Conservation (phyloP, 1,140 invertebrate species). For the Drosophila nebulosa region DNA sequence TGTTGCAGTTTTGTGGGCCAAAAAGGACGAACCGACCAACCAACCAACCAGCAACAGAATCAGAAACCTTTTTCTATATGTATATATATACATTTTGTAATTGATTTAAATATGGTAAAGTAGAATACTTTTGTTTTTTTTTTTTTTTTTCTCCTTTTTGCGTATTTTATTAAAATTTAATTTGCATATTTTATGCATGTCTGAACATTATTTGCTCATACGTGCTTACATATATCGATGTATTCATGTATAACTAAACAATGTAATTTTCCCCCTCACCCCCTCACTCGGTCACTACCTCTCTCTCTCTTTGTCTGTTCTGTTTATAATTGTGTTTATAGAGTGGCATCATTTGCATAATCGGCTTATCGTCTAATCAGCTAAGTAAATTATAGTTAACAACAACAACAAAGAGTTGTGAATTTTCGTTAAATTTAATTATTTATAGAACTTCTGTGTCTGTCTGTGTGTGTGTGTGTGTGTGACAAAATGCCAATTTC, state of each 20-base stretch:
- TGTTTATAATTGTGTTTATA: slow-evolving; percentile 22
- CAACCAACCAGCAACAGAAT: no score
- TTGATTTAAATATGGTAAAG: slow-evolving; percentile 49
- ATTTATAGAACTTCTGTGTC: neutral
- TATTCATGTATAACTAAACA: slow-evolving; percentile 6
- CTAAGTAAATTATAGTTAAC: slow-evolving; percentile 45
- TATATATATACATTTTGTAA: no score
- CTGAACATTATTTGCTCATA: slow-evolving; percentile 3
- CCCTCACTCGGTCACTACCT: neutral
- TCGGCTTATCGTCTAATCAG: slow-evolving; percentile 63
- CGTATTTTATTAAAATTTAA: slow-evolving; percentile 60
- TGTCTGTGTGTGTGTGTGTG: neutral
- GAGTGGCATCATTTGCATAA: slow-evolving; percentile 55
- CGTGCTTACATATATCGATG: neutral
- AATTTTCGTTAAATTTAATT: slow-evolving; percentile 1
- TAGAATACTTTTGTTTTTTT: no score
- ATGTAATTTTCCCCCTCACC: slow-evolving; percentile 25
- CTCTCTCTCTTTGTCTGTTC: neutral
- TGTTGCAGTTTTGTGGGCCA: neutral
- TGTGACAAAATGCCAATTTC: no score
- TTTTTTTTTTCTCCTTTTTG: no score
- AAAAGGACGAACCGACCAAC: neutral
- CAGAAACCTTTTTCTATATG: slow-evolving; percentile 1
- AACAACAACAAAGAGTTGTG: neutral
- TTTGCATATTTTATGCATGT: slow-evolving; percentile 32